Evolutionary conservation across 1,140 invertebrate genomes (phyloP).

Genomic region (Conus betulinus): DNA sequence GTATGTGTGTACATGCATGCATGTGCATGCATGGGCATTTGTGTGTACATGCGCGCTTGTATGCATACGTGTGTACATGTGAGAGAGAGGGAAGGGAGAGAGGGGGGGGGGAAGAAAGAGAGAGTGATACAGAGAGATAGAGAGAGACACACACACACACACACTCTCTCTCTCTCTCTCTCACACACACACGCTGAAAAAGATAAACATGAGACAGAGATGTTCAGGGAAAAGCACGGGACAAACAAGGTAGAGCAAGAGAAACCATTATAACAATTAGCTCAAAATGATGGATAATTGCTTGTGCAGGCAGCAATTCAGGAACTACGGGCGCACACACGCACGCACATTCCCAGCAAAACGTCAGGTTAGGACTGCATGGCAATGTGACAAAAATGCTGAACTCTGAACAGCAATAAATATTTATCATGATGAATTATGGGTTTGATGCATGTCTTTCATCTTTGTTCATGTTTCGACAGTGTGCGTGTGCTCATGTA

Average conservation of each 20-base stretch:
- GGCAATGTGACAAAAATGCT: not conserved
- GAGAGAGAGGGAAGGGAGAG: too few relatives aligned
- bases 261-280: conserved; percentile 4
- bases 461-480: not conserved
- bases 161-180: too few relatives aligned
- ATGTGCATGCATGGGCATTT: too few relatives aligned
- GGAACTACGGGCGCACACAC: not conserved
- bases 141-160: too few relatives aligned
- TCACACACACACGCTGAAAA: too few relatives aligned
- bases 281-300: not conserved
- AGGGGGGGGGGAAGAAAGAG: too few relatives aligned
- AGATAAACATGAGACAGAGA: too few relatives aligned
- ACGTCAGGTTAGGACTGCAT: not conserved
- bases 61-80: not conserved
- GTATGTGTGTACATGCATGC: not conserved
- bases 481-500: not conserved
- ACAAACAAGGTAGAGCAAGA: not conserved
- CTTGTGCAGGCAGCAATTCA: not conserved
- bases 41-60: not conserved
- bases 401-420: too few relatives aligned
- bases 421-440: too few relatives aligned
- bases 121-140: too few relatives aligned
- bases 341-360: not conserved
- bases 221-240: too few relatives aligned
- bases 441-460: too few relatives aligned